Percentiles rank a stretch among this genome's conserved stretches.
These are phyloP conservation scores for Silurus aristotelis DNA, from an alignment of 2,797 vertebrate species.

Conservation along the genomic window DNA sequence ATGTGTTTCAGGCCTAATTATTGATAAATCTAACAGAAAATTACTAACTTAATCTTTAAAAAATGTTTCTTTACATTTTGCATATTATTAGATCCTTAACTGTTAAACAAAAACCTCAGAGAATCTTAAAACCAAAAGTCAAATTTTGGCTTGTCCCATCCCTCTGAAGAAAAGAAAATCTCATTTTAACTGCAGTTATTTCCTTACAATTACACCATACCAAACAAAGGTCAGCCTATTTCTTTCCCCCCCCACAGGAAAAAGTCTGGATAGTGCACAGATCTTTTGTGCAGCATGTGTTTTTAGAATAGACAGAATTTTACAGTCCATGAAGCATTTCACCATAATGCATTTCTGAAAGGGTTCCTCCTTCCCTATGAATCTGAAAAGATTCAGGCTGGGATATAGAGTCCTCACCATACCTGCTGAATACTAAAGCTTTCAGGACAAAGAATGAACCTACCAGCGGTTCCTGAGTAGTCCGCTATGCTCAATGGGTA, in stretches of 20 bases:
- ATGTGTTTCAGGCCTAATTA: not conserved
- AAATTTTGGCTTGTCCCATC: not conserved
- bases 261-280: not conserved
- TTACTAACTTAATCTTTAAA: not conserved
- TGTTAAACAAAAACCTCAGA: not conserved
- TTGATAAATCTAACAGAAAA: not conserved
- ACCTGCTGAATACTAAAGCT: constrained; percentile 29
- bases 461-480: constrained; percentile 79
- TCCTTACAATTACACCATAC: not conserved
- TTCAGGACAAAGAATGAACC: constrained; percentile 31
- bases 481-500: constrained; percentile 83
- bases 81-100: not conserved
- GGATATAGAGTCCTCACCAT: constrained; percentile 13
- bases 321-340: constrained; percentile 34
- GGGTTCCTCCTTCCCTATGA: constrained; percentile 37
- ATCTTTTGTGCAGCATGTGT: constrained; percentile 25
- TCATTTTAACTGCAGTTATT: not conserved
- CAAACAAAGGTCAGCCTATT: constrained; percentile 16
- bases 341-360: constrained; percentile 24
- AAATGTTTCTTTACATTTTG: not conserved
- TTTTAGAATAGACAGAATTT: constrained; percentile 36
- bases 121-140: not conserved
- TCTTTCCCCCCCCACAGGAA: not conserved
- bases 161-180: constrained; percentile 9
- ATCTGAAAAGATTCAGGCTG: constrained; percentile 38